Evolutionary conservation across 2,888 invertebrate genomes (phyloP).

Genomic region (Ernsta delagoae): DNA sequence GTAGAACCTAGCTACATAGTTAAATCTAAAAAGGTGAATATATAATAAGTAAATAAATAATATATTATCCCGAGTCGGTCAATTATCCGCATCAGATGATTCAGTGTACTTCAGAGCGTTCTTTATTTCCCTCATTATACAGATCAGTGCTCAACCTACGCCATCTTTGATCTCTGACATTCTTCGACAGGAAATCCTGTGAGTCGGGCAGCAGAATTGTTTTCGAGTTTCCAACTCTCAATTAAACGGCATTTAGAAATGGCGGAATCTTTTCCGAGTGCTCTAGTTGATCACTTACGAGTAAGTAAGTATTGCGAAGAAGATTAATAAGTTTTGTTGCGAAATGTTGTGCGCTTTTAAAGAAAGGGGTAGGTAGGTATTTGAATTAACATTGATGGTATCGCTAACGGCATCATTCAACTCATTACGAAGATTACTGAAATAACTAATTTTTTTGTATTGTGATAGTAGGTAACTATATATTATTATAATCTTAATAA

Average conservation of each 20-base stretch:
- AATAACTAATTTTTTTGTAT: no score
- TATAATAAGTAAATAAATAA: background rate
- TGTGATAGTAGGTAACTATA: no score
- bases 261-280: constrained; percentile 16
- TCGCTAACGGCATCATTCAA: background rate
- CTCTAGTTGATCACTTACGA: background rate
- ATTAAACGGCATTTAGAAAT: constrained; percentile 30
- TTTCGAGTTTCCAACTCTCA: constrained; percentile 41
- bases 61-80: background rate
- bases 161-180: constrained; percentile 47
- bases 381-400: background rate
- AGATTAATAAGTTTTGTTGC: constrained; percentile 11
- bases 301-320: background rate
- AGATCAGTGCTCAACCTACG: constrained; percentile 23
- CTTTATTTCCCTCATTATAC: constrained; percentile 20
- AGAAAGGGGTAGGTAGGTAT: background rate
- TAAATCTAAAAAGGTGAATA: no score
- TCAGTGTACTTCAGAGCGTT: background rate
- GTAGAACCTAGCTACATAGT: no score
- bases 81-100: constrained; percentile 1
- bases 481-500: no score
- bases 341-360: background rate
- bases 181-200: constrained; percentile 49
- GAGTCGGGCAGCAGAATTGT: constrained; percentile 43
- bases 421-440: no score